Evolutionary conservation across 2,888 invertebrate genomes (phyloP).

Genomic region (Volucella inanis): DNA sequence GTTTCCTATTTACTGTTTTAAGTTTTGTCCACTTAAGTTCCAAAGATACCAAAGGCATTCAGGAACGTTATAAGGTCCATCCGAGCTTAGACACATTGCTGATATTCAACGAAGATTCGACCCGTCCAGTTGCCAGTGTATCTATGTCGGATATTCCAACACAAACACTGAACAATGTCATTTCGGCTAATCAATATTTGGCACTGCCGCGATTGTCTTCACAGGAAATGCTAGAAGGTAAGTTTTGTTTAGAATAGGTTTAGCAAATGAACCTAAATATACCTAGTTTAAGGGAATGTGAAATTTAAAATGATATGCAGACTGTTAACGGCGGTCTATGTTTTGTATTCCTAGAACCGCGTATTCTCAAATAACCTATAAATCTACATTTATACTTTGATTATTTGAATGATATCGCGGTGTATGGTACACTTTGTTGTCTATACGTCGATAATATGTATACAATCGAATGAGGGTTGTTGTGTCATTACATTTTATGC

Average conservation of each 20-base stretch:
- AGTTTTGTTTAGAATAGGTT: neutral
- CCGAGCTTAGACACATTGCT: conserved; percentile 91
- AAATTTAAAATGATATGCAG: no score
- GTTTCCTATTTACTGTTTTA: conserved; percentile 73
- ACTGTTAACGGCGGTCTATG: no score
- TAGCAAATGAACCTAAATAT: no score
- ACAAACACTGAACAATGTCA: conserved; percentile 93
- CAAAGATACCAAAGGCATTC: conserved; percentile 86
- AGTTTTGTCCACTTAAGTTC: conserved; percentile 88
- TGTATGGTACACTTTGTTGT: no score
- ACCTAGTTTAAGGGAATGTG: no score
- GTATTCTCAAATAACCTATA: no score
- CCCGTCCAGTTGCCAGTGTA: conserved; percentile 92
- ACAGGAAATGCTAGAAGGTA: conserved; percentile 87
- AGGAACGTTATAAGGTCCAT: conserved; percentile 88
- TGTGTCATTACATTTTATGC: no score
- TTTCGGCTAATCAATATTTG: conserved; percentile 94
- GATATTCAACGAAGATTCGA: conserved; percentile 93
- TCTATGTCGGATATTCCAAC: conserved; percentile 95
- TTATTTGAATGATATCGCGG: no score
- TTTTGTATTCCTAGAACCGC: no score
- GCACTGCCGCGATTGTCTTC: conserved; percentile 94
- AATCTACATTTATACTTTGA: no score
- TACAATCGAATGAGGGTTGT: no score
- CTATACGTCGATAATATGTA: no score